These are phyloP conservation scores for Avahi laniger DNA, from an alignment of 2,797 vertebrate species.

Conservation along the genomic window DNA sequence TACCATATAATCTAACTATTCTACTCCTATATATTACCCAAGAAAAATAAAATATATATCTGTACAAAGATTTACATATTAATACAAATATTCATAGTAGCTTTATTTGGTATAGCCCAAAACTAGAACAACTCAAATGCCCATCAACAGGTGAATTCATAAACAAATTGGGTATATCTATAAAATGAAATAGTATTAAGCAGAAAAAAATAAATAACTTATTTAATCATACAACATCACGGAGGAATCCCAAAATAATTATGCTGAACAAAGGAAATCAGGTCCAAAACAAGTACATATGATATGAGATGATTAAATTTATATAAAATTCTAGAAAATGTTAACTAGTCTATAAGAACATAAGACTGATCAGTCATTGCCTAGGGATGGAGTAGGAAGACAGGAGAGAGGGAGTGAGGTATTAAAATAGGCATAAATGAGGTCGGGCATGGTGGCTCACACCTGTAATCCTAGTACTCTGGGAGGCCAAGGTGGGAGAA, in stretches of 20 bases:
- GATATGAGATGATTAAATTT: neutral
- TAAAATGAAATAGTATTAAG: neutral
- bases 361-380: neutral
- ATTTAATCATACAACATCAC: neutral
- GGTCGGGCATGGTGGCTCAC: fast-evolving
- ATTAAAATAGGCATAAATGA: neutral
- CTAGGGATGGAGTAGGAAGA: neutral
- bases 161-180: neutral
- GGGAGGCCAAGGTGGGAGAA: too few species aligned
- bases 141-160: neutral
- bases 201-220: neutral
- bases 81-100: neutral
- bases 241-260: neutral
- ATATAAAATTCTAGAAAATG: neutral
- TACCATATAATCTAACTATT: neutral
- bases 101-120: neutral
- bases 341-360: neutral
- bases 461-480: too few species aligned
- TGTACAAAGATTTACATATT: neutral
- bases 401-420: neutral
- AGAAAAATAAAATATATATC: neutral
- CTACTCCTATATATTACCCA: neutral
- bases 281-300: neutral
- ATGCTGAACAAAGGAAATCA: neutral
- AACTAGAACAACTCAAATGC: neutral